Conservation (phyloP, 2,888 invertebrate genomes). For the Cheilosia vulpina region DNA sequence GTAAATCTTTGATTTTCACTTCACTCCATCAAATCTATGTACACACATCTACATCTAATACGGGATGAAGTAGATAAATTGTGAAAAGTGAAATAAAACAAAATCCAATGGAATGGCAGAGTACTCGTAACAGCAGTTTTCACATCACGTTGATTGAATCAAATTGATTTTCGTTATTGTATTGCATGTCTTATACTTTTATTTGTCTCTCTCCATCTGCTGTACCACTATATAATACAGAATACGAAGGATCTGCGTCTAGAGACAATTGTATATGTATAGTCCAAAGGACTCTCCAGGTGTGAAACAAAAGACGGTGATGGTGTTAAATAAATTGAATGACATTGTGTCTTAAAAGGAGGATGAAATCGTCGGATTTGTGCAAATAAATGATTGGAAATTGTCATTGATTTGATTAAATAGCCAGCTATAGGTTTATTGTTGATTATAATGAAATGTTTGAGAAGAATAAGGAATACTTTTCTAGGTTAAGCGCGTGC, state of each 20-base stretch:
- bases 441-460: background rate
- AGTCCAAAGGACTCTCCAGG: constrained; percentile 12
- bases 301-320: constrained; percentile 38
- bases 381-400: constrained; percentile 48
- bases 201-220: constrained; percentile 8
- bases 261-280: constrained; percentile 1
- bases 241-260: constrained; percentile 18
- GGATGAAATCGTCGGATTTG: constrained; percentile 42
- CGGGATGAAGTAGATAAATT: constrained; percentile 43
- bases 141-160: constrained; percentile 56
- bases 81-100: constrained; percentile 30
- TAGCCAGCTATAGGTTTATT: background rate
- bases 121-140: constrained; percentile 32
- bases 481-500: too few species aligned
- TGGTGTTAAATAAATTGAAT: constrained; percentile 55
- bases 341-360: constrained; percentile 35
- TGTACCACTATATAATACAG: background rate
- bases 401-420: constrained; percentile 46
- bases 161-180: constrained; percentile 58
- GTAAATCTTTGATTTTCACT: constrained; percentile 50
- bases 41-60: too few species aligned
- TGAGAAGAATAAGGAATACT: too few species aligned
- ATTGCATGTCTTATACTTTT: constrained; percentile 43
- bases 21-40: constrained; percentile 14
- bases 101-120: constrained; percentile 33